Evolutionary conservation across 2,797 vertebrate genomes (phyloP), one percentile per base, ranked within the genome.

Genomic region (Craterocephalus amniculus): DNA sequence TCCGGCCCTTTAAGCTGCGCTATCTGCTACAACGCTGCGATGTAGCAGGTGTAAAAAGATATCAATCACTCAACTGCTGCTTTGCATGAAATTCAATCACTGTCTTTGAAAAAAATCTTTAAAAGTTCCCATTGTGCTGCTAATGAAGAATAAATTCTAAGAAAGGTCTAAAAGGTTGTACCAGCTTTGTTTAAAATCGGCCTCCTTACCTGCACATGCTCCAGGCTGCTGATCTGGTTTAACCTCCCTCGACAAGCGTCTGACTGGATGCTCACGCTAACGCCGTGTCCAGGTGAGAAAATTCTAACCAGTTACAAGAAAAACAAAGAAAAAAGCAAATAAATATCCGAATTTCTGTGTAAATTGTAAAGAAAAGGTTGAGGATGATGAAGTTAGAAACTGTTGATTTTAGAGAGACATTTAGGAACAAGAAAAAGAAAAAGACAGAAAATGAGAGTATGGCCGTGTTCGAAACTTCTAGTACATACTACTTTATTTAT

Each of bases 191-290:
- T 55, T 55, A 18, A 55, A 18, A 13, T 8, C 6, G 2, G 51
- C 52, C 14, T 8, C n/a, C 34, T 4, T 51, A 93, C 90, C 89
- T 90, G 89, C 58, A 92, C 91, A 67, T 88, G 89, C 82, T 93
- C 92, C 80, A 89, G 86, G 64, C 55, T 83, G 81, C 91, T 94
- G 89, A 94, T 84, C 83, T 90, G 83, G 83, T 89, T 87, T 62
- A 79, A 72, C 70, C 58, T 80, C 83, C 89, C 87, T 48, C 13
- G 57, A 66, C 88, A 93, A 70, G 68, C 88, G 1, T 92, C 84
- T 55, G 92, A 85, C 52, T 79, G 85, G 76, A 94, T 81, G 61
- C 56, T 76, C 65, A 93, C 64, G 24, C 31, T 79, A 61, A 89
- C 78, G 58, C 55, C 60, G 29, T 73, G 83, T 63, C 83, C 83